These are phyloP conservation scores for Phaethon lepturus DNA, from an alignment of 2,113 vertebrate genomes.

Conservation along the genomic window DNA sequence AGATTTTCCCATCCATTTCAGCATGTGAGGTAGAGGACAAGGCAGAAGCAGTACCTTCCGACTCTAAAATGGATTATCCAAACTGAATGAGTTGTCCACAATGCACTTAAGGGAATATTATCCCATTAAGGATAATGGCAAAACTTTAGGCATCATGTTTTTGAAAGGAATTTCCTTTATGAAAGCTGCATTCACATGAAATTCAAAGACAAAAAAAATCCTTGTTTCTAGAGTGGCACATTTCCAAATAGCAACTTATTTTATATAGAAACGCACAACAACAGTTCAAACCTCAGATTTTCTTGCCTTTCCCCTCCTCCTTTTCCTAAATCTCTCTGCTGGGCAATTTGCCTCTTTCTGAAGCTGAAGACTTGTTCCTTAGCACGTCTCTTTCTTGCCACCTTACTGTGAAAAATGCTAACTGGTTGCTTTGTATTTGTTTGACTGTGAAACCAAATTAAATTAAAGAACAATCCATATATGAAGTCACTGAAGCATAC, in stretches of 20 bases:
- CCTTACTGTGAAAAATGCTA: background rate
- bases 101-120: background rate
- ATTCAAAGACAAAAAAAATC: background rate
- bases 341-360: background rate
- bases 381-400: background rate
- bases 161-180: background rate
- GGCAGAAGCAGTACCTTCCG: background rate
- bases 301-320: background rate
- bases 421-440: background rate
- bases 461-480: background rate
- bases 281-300: background rate
- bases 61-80: background rate
- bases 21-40: background rate
- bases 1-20: background rate
- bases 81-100: background rate
- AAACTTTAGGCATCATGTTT: background rate
- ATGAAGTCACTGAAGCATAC: background rate
- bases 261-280: background rate
- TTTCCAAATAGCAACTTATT: background rate
- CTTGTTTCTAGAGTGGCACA: background rate
- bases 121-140: background rate
- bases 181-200: background rate
- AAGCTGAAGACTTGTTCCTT: background rate
- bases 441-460: slow-evolving; percentile 7
- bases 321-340: background rate